Evolutionary conservation across 2,797 vertebrate genomes (phyloP).

Genomic region (Xenops minutus): DNA sequence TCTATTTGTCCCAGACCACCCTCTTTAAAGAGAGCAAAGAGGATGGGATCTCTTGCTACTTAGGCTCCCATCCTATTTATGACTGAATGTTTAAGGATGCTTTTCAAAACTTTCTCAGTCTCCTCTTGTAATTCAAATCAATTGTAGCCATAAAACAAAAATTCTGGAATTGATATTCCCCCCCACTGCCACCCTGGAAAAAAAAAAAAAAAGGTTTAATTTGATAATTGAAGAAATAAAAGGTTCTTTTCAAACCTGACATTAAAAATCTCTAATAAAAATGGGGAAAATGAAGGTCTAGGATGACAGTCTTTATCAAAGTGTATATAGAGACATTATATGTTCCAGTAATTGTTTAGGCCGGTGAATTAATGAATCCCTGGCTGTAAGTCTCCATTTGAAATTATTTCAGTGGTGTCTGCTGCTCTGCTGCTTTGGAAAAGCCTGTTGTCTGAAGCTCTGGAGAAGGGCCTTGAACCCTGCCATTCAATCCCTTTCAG

Average conservation of each 20-base stretch:
- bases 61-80: slow-evolving; percentile 32
- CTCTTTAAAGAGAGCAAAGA: slow-evolving; percentile 43
- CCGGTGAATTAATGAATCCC: slow-evolving; percentile 86
- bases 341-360: slow-evolving; percentile 84
- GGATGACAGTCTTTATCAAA: slow-evolving; percentile 82
- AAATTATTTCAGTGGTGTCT: slow-evolving; percentile 93
- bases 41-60: slow-evolving; percentile 54
- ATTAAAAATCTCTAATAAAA: slow-evolving; percentile 79
- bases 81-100: slow-evolving; percentile 44
- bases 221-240: slow-evolving; percentile 76
- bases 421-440: slow-evolving; percentile 89
- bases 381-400: slow-evolving; percentile 89
- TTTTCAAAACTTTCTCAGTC: slow-evolving; percentile 60
- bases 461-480: slow-evolving; percentile 97
- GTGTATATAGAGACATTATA: slow-evolving; percentile 86
- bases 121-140: slow-evolving; percentile 60
- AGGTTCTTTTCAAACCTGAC: slow-evolving; percentile 66
- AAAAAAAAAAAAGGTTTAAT: slow-evolving; percentile 64
- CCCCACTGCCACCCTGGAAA: background rate
- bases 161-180: slow-evolving; percentile 62
- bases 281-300: slow-evolving; percentile 75
- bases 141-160: slow-evolving; percentile 63
- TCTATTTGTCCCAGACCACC: slow-evolving; percentile 56
- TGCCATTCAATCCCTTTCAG: slow-evolving; percentile 99
- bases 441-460: slow-evolving; percentile 97